Evolutionary conservation across 2,888 invertebrate species (phyloP).

Genomic region (Hypolimnas misippus): DNA sequence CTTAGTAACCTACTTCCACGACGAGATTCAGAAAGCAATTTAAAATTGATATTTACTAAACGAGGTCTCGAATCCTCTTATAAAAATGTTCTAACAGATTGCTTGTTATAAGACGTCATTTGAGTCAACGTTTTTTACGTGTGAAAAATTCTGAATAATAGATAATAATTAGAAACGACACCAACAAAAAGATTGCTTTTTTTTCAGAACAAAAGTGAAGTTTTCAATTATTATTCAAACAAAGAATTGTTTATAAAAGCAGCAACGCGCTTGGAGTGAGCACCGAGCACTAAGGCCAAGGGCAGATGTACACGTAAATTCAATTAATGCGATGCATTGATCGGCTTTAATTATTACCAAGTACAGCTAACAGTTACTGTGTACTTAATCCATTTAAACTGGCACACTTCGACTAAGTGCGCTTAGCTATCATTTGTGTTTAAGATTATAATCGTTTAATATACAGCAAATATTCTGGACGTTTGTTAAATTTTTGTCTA

Average conservation of each 20-base stretch:
- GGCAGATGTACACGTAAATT: constrained; percentile 62
- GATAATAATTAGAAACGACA: background rate
- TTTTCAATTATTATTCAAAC: background rate
- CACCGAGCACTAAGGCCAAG: constrained; percentile 64
- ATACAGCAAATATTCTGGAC: background rate
- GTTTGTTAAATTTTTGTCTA: background rate
- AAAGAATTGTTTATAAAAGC: background rate
- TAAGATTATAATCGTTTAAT: background rate
- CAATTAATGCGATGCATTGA: constrained; percentile 38
- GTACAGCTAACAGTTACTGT: constrained; percentile 14
- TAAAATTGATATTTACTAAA: constrained; percentile 14
- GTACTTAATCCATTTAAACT: constrained; percentile 23
- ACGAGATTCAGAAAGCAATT: constrained; percentile 18
- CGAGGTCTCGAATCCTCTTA: background rate
- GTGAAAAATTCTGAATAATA: too few relatives aligned
- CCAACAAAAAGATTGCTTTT: background rate
- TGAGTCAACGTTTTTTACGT: background rate
- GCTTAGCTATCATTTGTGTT: background rate
- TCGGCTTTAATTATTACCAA: constrained; percentile 22
- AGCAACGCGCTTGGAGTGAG: background rate
- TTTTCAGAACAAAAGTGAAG: background rate
- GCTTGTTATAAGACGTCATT: too few relatives aligned
- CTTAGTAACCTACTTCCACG: constrained; percentile 32
- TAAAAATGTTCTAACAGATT: background rate
- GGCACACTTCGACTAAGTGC: background rate